Evolutionary conservation across 2,113 vertebrate species (phyloP).

Genomic region (Anarrhichthys ocellatus): DNA sequence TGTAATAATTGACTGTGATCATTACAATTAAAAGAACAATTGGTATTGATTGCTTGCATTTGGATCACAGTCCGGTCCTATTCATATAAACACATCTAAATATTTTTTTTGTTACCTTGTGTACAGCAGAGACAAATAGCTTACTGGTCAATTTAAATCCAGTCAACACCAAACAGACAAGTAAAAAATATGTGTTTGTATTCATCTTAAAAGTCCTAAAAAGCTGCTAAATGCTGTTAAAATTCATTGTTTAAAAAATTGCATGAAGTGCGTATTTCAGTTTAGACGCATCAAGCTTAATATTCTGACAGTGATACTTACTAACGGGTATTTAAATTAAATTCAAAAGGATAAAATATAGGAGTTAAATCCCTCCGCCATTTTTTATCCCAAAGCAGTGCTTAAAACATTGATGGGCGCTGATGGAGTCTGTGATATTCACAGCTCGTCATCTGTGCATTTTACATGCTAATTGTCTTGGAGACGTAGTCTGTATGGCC

Average conservation of each 20-base stretch:
- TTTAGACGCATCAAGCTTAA: constrained; percentile 17
- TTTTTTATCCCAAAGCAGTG: constrained; percentile 42
- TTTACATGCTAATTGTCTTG: constrained; percentile 50
- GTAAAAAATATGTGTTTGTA: not conserved
- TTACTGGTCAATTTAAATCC: not conserved
- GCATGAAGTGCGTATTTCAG: constrained; percentile 25
- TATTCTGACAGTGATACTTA: constrained; percentile 42
- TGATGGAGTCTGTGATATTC: constrained; percentile 24
- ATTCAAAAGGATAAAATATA: constrained; percentile 52
- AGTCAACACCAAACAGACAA: constrained; percentile 6
- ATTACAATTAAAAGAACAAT: constrained; percentile 36
- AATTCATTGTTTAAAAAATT: constrained; percentile 1
- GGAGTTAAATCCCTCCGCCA: constrained; percentile 37
- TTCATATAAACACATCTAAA: not conserved
- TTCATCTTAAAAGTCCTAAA: constrained; percentile 23
- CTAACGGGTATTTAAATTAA: constrained; percentile 53
- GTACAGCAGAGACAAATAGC: not conserved
- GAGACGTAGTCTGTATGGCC: constrained; percentile 11
- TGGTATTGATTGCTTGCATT: not conserved
- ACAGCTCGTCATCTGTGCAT: not conserved
- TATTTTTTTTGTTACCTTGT: constrained; percentile 8
- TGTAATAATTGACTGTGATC: constrained; percentile 50
- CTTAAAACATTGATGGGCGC: constrained; percentile 30
- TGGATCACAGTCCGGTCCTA: not conserved
- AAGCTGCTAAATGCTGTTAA: not conserved